Base-by-base conservation (phyloP, 2,888 invertebrate genomes). In the Gryllus longicercus region DNA sequence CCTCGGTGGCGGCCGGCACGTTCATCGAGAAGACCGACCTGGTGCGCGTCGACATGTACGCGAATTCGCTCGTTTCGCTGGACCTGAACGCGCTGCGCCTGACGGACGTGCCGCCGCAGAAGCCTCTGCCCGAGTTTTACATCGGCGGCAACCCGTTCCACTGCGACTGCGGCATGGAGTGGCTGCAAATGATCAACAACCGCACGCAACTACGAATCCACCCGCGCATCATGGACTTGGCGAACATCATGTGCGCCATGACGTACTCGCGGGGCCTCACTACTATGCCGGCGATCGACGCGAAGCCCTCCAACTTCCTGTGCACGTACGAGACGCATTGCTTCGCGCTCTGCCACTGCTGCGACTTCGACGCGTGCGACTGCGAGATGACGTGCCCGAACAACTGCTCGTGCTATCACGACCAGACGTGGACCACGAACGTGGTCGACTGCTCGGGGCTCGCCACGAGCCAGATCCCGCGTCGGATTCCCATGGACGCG, bases 311-410 rank as follows among this genome's bases (percentile, higher is more conserved):
- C 83, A 95, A 96, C 87, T 97, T 97, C 88, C 91, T 97, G 84
- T 97, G 97, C 89, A 93, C 93, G 85, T 97, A 97, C 89, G 94
- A 95, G 86, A 93, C 94, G 79, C 96, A 97, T 88, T 98, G 98
- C 88, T 97, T 97, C 87, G 95, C 96, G 75, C 91, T 96, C 79
- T 98, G 98, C 88, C 96, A 96, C 87, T 98, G 98, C 88, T 98
- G 98, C 88, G 97, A 97, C 86, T 97, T 96, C 86, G 96, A 96
- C 86, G 95, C 95, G 82, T 98, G 98, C 88, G 97, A 97, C 88
- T 98, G 98, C 88, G 96, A 97, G 89, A 96, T 97, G 95, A 96
- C 95, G 83, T 98, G 98, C 86, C 98, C 98, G 51, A 91, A 92
- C 84, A 96, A 96, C 85, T 98, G 98, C 89, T 93, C 94, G 84